Percentiles rank a stretch among this genome's conserved stretches.
phyloP scores from a whole-genome alignment of 2,797 vertebrate species.

The Phaenicophaeus curvirostris region DNA sequence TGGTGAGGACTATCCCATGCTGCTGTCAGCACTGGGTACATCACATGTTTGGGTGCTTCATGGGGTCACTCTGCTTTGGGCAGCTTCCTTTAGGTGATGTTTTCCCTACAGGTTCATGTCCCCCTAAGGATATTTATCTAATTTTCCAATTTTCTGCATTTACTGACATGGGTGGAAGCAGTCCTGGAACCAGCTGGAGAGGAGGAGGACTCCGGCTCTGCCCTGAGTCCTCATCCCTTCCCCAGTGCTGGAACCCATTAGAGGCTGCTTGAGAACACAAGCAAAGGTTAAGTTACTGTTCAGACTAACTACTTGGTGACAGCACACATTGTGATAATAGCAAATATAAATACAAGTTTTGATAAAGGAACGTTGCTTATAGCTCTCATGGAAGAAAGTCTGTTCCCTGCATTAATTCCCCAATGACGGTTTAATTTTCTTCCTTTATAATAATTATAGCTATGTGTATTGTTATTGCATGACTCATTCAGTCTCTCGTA shows the following conservation, averaged over 20 bases:
- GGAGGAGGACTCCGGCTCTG: not conserved
- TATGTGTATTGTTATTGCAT: not conserved
- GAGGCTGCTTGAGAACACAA: not conserved
- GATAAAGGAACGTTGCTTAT: not conserved
- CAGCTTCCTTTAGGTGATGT: too few relatives aligned
- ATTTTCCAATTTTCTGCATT: too few relatives aligned
- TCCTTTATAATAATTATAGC: not conserved
- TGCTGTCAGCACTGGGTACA: too few relatives aligned
- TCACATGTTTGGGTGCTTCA: too few relatives aligned
- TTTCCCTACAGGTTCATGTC: too few relatives aligned
- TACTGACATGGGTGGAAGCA: not conserved
- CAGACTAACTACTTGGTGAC: not conserved
- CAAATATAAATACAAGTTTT: not conserved
- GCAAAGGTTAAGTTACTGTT: not conserved
- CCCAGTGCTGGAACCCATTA: not conserved
- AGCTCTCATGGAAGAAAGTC: not conserved
- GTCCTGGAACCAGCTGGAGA: not conserved
- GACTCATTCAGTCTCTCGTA: not conserved
- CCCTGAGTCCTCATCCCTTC: not conserved
- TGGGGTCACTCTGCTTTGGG: too few relatives aligned
- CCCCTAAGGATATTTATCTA: too few relatives aligned
- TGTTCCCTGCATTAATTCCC: not conserved
- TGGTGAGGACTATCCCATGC: rapidly evolving
- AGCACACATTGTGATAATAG: too few relatives aligned
- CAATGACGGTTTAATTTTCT: not conserved